Evolutionary conservation across 2,113 vertebrate species (phyloP), one percentile per base, ranked within the genome.

Genomic region (Megalops atlanticus): DNA sequence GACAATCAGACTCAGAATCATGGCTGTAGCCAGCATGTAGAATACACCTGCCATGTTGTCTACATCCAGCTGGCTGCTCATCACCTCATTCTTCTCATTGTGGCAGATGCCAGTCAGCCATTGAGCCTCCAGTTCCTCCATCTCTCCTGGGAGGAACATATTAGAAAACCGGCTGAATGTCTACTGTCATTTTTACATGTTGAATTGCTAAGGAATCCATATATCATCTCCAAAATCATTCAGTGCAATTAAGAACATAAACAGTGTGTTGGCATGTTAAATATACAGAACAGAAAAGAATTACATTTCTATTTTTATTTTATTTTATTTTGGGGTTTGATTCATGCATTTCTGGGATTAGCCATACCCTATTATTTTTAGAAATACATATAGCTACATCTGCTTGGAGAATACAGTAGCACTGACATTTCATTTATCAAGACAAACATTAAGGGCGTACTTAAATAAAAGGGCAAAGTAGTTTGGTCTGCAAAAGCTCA

Each of bases 31-130:
- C 72, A 99, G 93, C 98, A 99, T 99, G 88, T 99, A 99, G 90
- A 99, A 99, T 77, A 99, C 97, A 0, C 98, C 98, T 0, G 98
- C 98, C 98, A 99, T 99, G 94, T 99, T 99, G 92, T 99, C 98
- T 0, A 99, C 92, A 83, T 99, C 98, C 94, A 99, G 92, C 90
- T 99, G 97, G 85, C 97, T 99, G 92, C 97, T 98, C 97, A 99
- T 98, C 80, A 99, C 98, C 91, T 99, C 98, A 0, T 99, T 99
- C 94, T 99, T 99, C 94, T 99, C 98, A 0, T 95, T 96, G 93
- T 99, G 97, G 85, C 97, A 99, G 92, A 99, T 98, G 16, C 98
- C 97, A 0, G 97, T 99, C 79, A 99, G 94, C 97, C 97, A 99
- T 89, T 97, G 94, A 0, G 97, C 95, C 91, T 99, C 97, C 85